Percentiles rank a stretch among this genome's conserved stretches.
Conservation (phyloP, 2,888 invertebrate genomes). For the Metallyticus violacea region DNA sequence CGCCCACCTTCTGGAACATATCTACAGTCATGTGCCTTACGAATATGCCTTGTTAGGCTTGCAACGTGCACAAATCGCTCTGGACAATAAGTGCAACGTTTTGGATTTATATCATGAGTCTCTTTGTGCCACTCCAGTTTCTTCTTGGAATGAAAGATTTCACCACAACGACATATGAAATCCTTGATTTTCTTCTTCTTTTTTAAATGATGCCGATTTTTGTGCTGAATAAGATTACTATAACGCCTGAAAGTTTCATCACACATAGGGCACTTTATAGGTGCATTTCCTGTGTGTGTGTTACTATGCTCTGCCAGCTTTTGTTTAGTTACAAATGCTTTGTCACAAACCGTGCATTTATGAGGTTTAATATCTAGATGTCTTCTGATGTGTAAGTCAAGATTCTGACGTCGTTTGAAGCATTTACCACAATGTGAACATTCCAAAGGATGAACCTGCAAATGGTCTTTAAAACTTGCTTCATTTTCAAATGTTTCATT, state of each 20-base stretch:
- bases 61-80: constrained; percentile 84
- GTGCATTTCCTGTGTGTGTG: constrained; percentile 76
- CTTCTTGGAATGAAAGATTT: constrained; percentile 77
- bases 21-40: constrained; percentile 73
- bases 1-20: constrained; percentile 63
- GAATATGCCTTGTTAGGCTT: constrained; percentile 79
- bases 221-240: constrained; percentile 82
- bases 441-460: constrained; percentile 73
- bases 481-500: constrained; percentile 66
- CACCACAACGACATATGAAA: constrained; percentile 75
- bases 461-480: constrained; percentile 66
- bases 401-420: constrained; percentile 70
- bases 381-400: constrained; percentile 74
- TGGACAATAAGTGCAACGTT: constrained; percentile 79
- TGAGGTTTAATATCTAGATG: constrained; percentile 76
- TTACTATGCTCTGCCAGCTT: constrained; percentile 80
- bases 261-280: constrained; percentile 77
- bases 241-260: constrained; percentile 77
- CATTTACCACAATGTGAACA: constrained; percentile 79
- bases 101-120: constrained; percentile 77
- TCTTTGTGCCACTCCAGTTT: constrained; percentile 85
- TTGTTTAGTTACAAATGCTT: constrained; percentile 78
- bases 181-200: constrained; percentile 69
- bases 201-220: constrained; percentile 72
- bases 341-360: constrained; percentile 75